phyloP scores from a whole-genome alignment of 2,113 vertebrate genomes.

The Lagopus muta region DNA sequence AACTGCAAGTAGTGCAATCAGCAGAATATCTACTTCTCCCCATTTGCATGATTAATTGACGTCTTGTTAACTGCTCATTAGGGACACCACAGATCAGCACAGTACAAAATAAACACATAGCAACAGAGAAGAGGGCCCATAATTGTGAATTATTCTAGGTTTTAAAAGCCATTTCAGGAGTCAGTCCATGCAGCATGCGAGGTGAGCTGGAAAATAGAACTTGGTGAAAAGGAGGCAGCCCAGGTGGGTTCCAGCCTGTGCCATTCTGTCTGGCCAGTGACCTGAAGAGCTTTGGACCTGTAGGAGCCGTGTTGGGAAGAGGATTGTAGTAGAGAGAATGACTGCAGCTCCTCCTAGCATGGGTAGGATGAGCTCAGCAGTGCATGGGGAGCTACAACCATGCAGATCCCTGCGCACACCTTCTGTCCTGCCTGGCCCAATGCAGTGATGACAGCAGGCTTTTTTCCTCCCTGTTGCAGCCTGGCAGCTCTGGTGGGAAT shows the following conservation, averaged over 20 bases:
- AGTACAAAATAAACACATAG: neutral
- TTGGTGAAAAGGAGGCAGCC: neutral
- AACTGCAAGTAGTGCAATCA: conserved; percentile 33
- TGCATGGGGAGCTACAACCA: neutral
- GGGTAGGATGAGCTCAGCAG: neutral
- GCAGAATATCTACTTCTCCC: conserved; percentile 11
- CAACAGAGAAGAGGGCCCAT: neutral
- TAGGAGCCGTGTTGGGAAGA: neutral
- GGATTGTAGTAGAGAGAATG: neutral
- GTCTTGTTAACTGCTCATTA: conserved; percentile 49
- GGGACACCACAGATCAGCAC: neutral
- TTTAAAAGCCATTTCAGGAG: neutral
- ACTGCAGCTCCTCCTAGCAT: neutral
- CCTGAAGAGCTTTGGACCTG: neutral
- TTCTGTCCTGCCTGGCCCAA: neutral
- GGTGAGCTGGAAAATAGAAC: neutral
- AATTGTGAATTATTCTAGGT: neutral
- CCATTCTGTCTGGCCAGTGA: neutral
- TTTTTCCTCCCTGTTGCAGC: neutral
- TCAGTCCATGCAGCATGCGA: rapidly evolving
- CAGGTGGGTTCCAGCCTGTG: neutral
- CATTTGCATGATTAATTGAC: conserved; percentile 71
- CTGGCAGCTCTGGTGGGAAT: conserved; percentile 36
- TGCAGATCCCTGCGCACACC: neutral
- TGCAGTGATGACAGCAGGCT: neutral